Base-by-base conservation (phyloP, 2,888 invertebrate genomes). In the Steromphala cineraria region DNA sequence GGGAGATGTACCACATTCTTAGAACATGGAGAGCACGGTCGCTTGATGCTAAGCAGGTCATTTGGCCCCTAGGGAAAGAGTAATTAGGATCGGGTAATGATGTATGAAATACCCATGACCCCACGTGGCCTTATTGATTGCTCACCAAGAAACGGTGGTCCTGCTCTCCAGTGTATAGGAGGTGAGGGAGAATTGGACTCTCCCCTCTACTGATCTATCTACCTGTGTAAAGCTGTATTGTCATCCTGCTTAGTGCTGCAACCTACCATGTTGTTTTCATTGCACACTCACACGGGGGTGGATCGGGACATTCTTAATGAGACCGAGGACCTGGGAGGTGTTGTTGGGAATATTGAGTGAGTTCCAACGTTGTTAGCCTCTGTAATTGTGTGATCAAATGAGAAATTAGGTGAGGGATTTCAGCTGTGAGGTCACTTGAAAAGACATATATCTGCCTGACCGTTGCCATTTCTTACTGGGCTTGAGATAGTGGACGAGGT, bases 361-460 rank as follows among this genome's bases (percentile, higher is more conserved):
- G 71, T 71, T 71, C 71, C 71, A 36, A 19, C n/a, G 71, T 71
- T 36, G 71, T 36, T 71, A 71, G 71, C 19, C 71, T 71, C 71
- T 31, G 71, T 71, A 71, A 71, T 71, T 71, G 71, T 71, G 71
- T 40, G 71, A 71, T 71, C 71, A 71, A 71, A 71, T 71, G 31
- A n/a, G 71, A 36, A 71, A 71, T 71, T 71, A 71, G 71, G 71
- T 71, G 71, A 71, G 36, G 71, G 36, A 31, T 71, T 71, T 28
- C 46, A 46, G 31, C 28, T 15, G 71, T 19, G 71, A 40, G 31
- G 36, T 36, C 36, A 36, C 10, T 15, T 19, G 71, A 71, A 71
- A 71, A 71, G 71, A 71, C 71, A 71, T 71, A 28, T 36, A 40
- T 71, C 17, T 31, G 46, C 46, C 46, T 46, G 36, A 71, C 71